Conservation (phyloP, 1,140 invertebrate genomes). For the Matsumurasca onukii region DNA sequence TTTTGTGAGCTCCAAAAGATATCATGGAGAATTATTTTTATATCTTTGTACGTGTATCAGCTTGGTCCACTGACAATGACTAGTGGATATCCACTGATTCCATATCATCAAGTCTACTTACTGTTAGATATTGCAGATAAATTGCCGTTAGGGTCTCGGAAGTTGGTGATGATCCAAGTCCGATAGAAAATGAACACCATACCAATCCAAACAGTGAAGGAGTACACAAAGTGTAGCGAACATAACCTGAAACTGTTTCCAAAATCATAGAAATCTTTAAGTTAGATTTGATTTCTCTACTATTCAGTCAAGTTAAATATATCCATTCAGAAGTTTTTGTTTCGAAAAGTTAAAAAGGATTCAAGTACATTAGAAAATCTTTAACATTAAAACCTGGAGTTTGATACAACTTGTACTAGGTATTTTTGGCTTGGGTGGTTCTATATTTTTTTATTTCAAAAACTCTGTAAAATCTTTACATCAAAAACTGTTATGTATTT, state of each 20-base stretch:
- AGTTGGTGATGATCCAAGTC: background rate
- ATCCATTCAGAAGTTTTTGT: no score
- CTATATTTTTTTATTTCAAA: no score
- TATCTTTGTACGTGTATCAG: background rate
- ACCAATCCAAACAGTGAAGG: background rate
- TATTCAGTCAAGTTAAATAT: background rate
- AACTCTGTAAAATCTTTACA: no score
- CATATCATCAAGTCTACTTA: background rate
- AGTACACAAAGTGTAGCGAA: background rate
- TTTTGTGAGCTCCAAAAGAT: background rate
- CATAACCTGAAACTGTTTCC: background rate
- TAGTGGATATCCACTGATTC: background rate
- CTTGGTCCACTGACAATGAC: background rate
- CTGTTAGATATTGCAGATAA: conserved; percentile 1
- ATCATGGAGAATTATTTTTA: background rate
- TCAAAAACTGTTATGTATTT: no score
- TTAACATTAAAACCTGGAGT: no score
- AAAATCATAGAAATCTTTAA: background rate
- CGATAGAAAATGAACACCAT: background rate
- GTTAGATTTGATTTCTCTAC: background rate
- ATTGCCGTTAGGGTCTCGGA: conserved; percentile 2
- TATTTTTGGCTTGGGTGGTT: no score
- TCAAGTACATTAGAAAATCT: no score
- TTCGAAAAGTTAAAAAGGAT: no score
- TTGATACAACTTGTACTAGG: no score